Evolutionary conservation across 2,113 vertebrate genomes (phyloP).

Genomic region (Boleophthalmus pectinirostris): DNA sequence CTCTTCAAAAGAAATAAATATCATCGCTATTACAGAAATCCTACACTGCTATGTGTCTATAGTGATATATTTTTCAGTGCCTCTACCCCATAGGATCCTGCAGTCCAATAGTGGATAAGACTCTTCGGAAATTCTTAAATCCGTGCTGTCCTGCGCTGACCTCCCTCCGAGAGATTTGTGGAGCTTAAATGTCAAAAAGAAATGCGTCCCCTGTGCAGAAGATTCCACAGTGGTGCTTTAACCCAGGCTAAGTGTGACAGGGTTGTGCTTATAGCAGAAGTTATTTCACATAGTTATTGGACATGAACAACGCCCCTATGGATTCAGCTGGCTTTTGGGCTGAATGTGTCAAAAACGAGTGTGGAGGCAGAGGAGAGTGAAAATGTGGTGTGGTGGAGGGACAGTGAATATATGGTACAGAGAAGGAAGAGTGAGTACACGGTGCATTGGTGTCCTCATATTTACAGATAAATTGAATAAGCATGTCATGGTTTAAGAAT

Average conservation of each 20-base stretch:
- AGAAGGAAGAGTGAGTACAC: too few relatives aligned
- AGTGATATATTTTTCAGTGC: neutral
- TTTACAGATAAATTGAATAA: too few relatives aligned
- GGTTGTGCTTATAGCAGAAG: constrained; percentile 6
- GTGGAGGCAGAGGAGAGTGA: neutral
- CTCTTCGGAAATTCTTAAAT: constrained; percentile 17
- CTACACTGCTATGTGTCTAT: neutral
- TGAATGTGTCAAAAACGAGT: neutral
- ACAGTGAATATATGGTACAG: too few relatives aligned
- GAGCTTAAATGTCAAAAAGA: constrained; percentile 42
- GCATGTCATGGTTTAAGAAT: too few relatives aligned
- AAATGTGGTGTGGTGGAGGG: too few relatives aligned
- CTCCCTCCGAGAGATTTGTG: constrained; percentile 22
- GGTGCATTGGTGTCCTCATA: too few relatives aligned
- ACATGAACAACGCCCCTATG: neutral
- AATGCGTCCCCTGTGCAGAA: constrained; percentile 7
- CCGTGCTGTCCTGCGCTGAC: constrained; percentile 3
- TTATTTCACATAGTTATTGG: constrained; percentile 10
- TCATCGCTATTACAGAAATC: neutral
- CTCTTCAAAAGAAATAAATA: neutral
- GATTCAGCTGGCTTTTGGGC: neutral
- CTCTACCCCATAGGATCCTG: neutral
- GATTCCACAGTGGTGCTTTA: constrained; percentile 16
- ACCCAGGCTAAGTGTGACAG: neutral
- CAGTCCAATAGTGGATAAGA: constrained; percentile 13